Percentiles rank a stretch among this genome's conserved stretches.
Evolutionary conservation across 23 tunicate species (phyloP).

Genomic region (Oikopleura dioica): DNA sequence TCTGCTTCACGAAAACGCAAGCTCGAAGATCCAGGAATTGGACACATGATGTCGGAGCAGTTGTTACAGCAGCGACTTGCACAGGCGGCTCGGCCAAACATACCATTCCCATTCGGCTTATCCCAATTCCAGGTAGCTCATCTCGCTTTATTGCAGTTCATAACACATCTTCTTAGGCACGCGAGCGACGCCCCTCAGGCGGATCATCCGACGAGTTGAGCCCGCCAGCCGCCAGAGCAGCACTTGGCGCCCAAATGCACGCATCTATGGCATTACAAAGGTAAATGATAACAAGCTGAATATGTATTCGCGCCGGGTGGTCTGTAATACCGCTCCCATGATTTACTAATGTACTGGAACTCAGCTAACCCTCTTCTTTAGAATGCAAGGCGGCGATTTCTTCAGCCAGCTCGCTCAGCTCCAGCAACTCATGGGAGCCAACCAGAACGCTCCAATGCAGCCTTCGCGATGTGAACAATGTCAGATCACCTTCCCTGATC

Average conservation of each 20-base stretch:
- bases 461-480: conserved; percentile 23
- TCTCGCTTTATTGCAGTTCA: too few species aligned
- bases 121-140: too few species aligned
- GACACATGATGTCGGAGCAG: too few species aligned
- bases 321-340: too few species aligned
- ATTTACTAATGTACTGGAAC: too few species aligned
- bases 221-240: not conserved
- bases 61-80: too few species aligned
- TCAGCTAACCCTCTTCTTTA: too few species aligned
- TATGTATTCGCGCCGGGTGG: too few species aligned
- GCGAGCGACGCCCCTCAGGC: conserved; percentile 9
- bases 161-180: not conserved
- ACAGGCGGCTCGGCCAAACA: too few species aligned
- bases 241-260: not conserved
- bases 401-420: not conserved
- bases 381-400: not conserved
- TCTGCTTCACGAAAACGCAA: too few species aligned
- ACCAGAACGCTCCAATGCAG: not conserved
- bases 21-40: not conserved
- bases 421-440: not conserved
- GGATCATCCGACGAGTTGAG: conserved; percentile 10
- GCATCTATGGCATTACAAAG: conserved; percentile 12
- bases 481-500: conserved; percentile 37
- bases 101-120: too few species aligned
- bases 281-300: too few species aligned